Evolutionary conservation across 2,113 vertebrate species (phyloP), one percentile per base, ranked within the genome.

Genomic region (Delphinapterus leucas): DNA sequence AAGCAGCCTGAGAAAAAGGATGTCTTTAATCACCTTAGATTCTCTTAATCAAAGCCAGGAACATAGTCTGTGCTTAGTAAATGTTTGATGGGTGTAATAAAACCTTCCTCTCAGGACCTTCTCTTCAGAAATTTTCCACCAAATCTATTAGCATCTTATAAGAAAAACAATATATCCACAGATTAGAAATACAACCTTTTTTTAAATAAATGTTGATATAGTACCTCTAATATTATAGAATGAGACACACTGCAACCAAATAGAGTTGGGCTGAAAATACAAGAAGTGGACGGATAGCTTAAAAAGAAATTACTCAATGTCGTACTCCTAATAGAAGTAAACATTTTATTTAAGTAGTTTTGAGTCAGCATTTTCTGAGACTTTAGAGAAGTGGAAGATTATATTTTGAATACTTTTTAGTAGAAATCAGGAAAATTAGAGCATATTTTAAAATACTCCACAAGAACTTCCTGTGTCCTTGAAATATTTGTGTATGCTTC

Each of bases 401-500:
- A 92, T 63, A 65, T 74, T 96, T 93, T 95, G 85, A 96, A 93
- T 20, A 67, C 44, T 61, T 73, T 95, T 87, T 84, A 88, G 65
- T 70, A 90, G 70, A 97, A 95, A 97, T 76, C 41, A 97, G 38
- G 31, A 91, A 73, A 68, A 33, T 65, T 33, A 93, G 60, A 96
- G 41, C 14, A 61, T 87, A 89, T 80, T 95, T 95, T 38, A 76
- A 97, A 97, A 96, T 88, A 97, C 36, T 31, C 67, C 49, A 71
- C 12, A 85, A 96, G 28, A 96, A 96, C 65, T 93, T 95, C 60
- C 65, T 84, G 6, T 92, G 94, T 89, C 93, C 81, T 97, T 97
- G 93, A 97, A 97, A 95, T 96, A 92, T 91, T 36, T 96, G 92
- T 89, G 55, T 63, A 38, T 61, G 38, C 31, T 79, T 96, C 71